Evolutionary conservation across 2,888 invertebrate genomes (phyloP).

Genomic region (Tetranychus truncatus): DNA sequence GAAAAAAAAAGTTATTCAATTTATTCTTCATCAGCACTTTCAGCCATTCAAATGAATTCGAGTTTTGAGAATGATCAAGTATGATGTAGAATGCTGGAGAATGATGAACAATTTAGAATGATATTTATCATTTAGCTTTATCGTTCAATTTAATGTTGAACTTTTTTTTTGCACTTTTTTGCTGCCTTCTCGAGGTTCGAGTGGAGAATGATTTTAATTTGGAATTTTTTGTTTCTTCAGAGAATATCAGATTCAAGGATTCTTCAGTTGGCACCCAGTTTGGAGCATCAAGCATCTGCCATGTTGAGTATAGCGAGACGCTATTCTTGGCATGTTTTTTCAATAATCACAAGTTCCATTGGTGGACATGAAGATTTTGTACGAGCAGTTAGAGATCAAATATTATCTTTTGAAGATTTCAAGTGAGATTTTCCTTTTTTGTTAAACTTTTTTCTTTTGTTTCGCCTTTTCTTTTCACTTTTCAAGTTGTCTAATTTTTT

Average conservation of each 20-base stretch:
- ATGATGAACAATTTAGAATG: too few species aligned
- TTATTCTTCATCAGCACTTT: too few species aligned
- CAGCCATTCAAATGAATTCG: too few species aligned
- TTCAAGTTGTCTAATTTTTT: neutral
- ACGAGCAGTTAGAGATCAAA: conserved; percentile 71
- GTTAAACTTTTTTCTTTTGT: neutral
- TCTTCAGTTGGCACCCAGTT: conserved; percentile 81
- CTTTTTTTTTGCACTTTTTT: neutral
- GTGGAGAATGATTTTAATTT: neutral
- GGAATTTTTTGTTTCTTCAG: conserved; percentile 28
- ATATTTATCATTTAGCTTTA: too few species aligned
- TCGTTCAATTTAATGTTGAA: too few species aligned
- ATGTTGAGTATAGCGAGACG: conserved; percentile 84
- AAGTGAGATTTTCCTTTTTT: conserved; percentile 32
- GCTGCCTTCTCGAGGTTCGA: neutral
- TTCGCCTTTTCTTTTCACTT: neutral
- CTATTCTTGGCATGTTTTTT: conserved; percentile 34
- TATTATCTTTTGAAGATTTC: conserved; percentile 39
- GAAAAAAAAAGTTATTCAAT: too few species aligned
- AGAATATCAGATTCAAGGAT: conserved; percentile 53
- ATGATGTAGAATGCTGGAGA: too few species aligned
- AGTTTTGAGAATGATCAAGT: too few species aligned
- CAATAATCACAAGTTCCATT: conserved; percentile 40
- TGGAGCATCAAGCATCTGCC: conserved; percentile 87
- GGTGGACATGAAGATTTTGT: conserved; percentile 85